phyloP scores from a whole-genome alignment of 1,140 invertebrate species.

The Oryctes rhinoceros region DNA sequence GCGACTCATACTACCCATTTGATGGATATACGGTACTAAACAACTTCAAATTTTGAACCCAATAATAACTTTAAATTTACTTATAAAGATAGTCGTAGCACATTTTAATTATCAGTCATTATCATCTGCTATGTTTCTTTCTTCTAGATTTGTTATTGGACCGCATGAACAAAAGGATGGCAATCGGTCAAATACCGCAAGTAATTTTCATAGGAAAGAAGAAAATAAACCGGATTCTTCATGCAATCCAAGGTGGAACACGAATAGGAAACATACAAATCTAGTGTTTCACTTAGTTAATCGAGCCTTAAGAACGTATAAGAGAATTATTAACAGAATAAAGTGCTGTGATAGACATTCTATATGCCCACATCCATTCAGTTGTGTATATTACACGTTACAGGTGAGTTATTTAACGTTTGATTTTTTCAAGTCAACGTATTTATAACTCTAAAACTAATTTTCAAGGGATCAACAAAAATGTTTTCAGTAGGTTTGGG shows the following conservation, averaged over 20 bases:
- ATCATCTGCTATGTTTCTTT: not conserved
- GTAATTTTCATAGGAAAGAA: slow-evolving; percentile 52
- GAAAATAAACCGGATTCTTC: slow-evolving; percentile 43
- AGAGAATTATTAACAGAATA: slow-evolving; percentile 62
- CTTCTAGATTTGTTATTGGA: slow-evolving; percentile 69
- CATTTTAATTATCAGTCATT: too few species aligned
- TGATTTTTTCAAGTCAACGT: slow-evolving; percentile 38
- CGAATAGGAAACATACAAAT: slow-evolving; percentile 52
- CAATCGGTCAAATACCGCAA: slow-evolving; percentile 51
- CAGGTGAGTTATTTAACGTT: slow-evolving; percentile 58
- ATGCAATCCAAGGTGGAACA: slow-evolving; percentile 45
- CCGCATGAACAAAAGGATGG: slow-evolving; percentile 67
- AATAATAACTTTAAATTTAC: too few species aligned
- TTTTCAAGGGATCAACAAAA: slow-evolving; percentile 66
- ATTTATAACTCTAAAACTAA: slow-evolving; percentile 48
- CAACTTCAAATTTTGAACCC: too few species aligned
- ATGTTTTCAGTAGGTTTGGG: slow-evolving; percentile 68
- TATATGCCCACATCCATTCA: slow-evolving; percentile 69
- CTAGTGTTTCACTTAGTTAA: slow-evolving; percentile 59
- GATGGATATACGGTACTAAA: too few species aligned
- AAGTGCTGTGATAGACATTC: slow-evolving; percentile 65
- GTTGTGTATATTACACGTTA: slow-evolving; percentile 69
- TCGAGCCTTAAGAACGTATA: slow-evolving; percentile 63
- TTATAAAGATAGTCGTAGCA: too few species aligned
- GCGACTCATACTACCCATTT: too few species aligned